Base-by-base conservation (phyloP, 2,113 vertebrate species). In the Melozone crissalis region DNA sequence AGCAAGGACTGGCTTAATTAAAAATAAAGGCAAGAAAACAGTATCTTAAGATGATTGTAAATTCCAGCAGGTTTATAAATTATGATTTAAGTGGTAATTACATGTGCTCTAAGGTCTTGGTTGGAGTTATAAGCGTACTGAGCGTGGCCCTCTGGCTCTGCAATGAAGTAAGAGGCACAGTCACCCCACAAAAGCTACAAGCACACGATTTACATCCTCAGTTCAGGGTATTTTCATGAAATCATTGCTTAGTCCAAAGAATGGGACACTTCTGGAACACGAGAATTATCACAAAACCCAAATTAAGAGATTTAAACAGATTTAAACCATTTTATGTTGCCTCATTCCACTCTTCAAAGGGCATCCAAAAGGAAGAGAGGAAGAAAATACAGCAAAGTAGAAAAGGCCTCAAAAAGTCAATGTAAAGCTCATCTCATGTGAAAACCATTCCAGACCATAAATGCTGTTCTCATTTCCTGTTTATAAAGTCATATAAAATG, bases 61-160 rank as follows among this genome's bases (percentile, higher is more conserved):
- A 55, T 90, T 95, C 23, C 47, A 90, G 19, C 3, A 77, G 54
- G 9, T 77, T 93, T 69, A 71, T 87, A 95, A 93, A 90, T 94
- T 55, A 62, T 49, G 22, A 52, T 65, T 28, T 41, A 93, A 94
- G 18, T 61, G 39, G 33, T 82, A 96, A 95, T 90, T 92, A 77
- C 35, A 44, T 26, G 31, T 71, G 43, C 54, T 72, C 20, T 46
- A 22, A 93, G 61, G 66, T 84, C 72, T 69, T 82, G 49, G 41
- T 62, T 91, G 68, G 77, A 95, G 55, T 37, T 52, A 26, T 20
- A 78, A 66, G 21, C 31, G 15, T 61, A 9, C 10, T 76, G 65
- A 91, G 46, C 5, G 2, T 13, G 47, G n/a, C 21, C 41, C 30
- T 87, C 44, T 90, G 78, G 65, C 47, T 90, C 62, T 51, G 7